A percentile compares a stretch with the other conserved stretches of the same genome.
phyloP scores from a whole-genome alignment of 2,888 invertebrate species.

The Desoria tigrina region DNA sequence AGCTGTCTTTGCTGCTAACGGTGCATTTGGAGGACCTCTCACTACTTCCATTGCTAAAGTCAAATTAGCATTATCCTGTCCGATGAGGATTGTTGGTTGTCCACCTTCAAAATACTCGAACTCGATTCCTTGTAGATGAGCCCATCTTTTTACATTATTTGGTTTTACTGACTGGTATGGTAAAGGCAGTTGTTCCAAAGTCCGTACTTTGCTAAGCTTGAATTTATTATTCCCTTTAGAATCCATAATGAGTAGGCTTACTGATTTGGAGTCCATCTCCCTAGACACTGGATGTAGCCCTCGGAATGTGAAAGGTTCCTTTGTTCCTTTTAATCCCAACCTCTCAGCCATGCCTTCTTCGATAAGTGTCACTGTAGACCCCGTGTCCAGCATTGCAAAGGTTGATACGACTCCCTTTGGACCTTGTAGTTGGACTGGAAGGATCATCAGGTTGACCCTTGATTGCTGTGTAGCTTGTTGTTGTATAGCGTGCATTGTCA shows the following conservation, averaged over 20 bases:
- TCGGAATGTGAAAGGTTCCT: background rate
- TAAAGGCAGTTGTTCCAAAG: background rate
- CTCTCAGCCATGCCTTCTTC: constrained; percentile 13
- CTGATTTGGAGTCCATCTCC: constrained; percentile 1
- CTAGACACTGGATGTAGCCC: constrained; percentile 2
- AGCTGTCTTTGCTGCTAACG: constrained; percentile 6
- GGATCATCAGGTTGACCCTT: constrained; percentile 12
- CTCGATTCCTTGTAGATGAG: background rate
- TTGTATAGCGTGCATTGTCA: background rate
- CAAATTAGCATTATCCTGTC: constrained; percentile 25
- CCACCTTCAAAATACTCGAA: background rate
- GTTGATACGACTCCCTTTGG: constrained; percentile 13
- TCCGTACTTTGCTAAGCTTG: background rate
- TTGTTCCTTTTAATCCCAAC: constrained; percentile 14
- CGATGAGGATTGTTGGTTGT: constrained; percentile 25
- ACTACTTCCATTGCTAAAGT: background rate
- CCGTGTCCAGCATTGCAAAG: constrained; percentile 26
- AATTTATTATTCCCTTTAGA: background rate
- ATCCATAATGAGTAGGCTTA: background rate
- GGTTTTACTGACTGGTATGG: background rate
- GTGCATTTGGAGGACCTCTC: constrained; percentile 19
- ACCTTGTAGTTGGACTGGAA: constrained; percentile 8
- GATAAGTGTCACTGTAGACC: constrained; percentile 20
- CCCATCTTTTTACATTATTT: background rate
- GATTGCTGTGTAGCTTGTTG: background rate